A percentile compares a stretch with the other conserved stretches of the same genome.
phyloP scores from a whole-genome alignment of 1,140 invertebrate genomes.

The Limonius californicus region DNA sequence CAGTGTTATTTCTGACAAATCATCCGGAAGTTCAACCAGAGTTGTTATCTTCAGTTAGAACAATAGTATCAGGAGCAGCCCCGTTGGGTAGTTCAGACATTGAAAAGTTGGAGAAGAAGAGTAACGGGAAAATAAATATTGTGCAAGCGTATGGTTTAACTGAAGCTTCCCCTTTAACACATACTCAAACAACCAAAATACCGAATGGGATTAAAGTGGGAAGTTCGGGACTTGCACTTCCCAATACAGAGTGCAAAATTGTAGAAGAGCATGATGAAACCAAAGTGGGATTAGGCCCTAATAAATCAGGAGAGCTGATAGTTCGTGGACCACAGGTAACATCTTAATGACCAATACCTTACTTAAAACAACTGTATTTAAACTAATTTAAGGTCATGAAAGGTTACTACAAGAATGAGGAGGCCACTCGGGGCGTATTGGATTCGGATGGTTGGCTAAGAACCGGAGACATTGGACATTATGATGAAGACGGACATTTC shows the following conservation, averaged over 20 bases:
- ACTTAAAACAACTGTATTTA: not conserved
- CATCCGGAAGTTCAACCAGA: slow-evolving; percentile 55
- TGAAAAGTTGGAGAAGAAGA: slow-evolving; percentile 50
- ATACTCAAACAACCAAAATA: slow-evolving; percentile 44
- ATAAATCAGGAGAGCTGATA: slow-evolving; percentile 58
- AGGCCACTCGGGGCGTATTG: slow-evolving; percentile 61
- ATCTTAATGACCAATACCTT: too few species aligned
- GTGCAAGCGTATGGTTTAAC: slow-evolving; percentile 59
- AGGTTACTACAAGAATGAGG: slow-evolving; percentile 68
- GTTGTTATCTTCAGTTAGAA: slow-evolving; percentile 52
- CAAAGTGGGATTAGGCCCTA: slow-evolving; percentile 41
- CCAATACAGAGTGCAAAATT: slow-evolving; percentile 26
- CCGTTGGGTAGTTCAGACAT: slow-evolving; percentile 58
- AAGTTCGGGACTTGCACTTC: slow-evolving; percentile 42
- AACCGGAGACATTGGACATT: slow-evolving; percentile 72
- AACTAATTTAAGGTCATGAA: slow-evolving; percentile 35
- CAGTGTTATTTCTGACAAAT: slow-evolving; percentile 63
- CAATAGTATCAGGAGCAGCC: slow-evolving; percentile 64
- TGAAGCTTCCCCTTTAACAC: slow-evolving; percentile 53
- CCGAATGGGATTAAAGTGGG: slow-evolving; percentile 44
- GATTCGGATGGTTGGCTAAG: slow-evolving; percentile 65
- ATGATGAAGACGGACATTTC: slow-evolving; percentile 59
- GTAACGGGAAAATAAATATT: slow-evolving; percentile 31
- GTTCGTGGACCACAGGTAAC: slow-evolving; percentile 57
- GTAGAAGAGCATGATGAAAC: slow-evolving; percentile 26